Conservation (phyloP, 2,113 vertebrate species). For the Pseudorhombus dupliciocellatus region DNA sequence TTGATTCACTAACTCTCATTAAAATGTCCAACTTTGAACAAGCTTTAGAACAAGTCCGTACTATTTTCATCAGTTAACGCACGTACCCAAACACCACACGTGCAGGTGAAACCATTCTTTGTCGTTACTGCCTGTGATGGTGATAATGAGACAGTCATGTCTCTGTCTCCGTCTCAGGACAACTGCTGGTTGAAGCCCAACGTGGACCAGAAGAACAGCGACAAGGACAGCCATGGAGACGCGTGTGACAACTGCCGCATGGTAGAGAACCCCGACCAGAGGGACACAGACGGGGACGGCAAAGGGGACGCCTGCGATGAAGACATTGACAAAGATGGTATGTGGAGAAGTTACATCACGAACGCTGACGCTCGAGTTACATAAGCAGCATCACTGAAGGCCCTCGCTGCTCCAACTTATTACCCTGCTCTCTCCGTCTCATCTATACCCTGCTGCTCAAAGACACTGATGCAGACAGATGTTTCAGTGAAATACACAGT, state of each 20-base stretch:
- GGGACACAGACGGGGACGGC: conserved; percentile 93
- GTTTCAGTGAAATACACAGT: neutral
- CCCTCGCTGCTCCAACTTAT: conserved; percentile 20
- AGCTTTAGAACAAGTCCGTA: neutral
- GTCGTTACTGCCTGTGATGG: neutral
- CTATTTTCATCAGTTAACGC: neutral
- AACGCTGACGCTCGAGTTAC: conserved; percentile 42
- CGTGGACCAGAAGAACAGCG: conserved; percentile 91
- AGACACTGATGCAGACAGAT: neutral
- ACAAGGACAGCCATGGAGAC: conserved; percentile 94
- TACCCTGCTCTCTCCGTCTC: conserved; percentile 20
- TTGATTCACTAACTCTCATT: no score
- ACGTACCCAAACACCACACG: neutral
- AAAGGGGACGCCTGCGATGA: conserved; percentile 96
- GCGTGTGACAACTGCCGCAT: conserved; percentile 93
- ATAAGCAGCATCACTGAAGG: conserved; percentile 26
- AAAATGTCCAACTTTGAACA: no score
- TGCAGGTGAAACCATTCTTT: neutral
- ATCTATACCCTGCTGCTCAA: conserved; percentile 3
- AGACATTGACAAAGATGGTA: conserved; percentile 98
- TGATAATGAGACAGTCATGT: conserved; percentile 6
- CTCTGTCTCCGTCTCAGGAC: conserved; percentile 81
- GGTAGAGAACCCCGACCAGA: conserved; percentile 93
- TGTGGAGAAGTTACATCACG: conserved; percentile 39
- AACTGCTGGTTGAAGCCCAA: conserved; percentile 93